phyloP scores from a whole-genome alignment of 2,113 vertebrate genomes.

The Aleadryas rufinucha region DNA sequence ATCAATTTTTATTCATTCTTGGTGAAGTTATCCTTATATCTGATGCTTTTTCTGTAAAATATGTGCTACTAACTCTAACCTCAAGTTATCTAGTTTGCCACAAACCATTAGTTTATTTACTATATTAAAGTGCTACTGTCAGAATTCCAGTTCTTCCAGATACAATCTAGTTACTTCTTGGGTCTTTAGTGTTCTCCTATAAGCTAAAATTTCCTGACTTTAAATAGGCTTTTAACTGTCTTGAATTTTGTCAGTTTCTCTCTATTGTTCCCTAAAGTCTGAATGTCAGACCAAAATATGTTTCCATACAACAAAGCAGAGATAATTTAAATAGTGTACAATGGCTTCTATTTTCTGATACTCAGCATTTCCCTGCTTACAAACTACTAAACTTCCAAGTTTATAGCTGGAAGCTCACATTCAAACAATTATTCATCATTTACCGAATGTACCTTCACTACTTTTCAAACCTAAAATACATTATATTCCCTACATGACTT shows the following conservation, averaged over 20 bases:
- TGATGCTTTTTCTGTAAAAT: neutral
- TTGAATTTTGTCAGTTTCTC: neutral
- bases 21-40: neutral
- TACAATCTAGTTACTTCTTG: neutral
- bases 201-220: neutral
- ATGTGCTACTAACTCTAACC: neutral
- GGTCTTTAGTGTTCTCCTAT: neutral
- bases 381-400: neutral
- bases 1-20: neutral
- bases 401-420: neutral
- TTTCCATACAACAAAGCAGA: neutral
- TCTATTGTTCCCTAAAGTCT: neutral
- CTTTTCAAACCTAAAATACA: neutral
- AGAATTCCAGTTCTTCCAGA: neutral
- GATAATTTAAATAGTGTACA: neutral
- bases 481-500: neutral
- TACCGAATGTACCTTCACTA: neutral
- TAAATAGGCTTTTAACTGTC: neutral
- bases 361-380: neutral
- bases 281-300: neutral
- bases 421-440: neutral
- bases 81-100: neutral
- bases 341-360: neutral
- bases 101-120: neutral
- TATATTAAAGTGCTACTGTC: neutral